A percentile compares a stretch with the other conserved stretches of the same genome.
These are phyloP conservation scores for Osedax fenrisi DNA, from an alignment of 2,888 invertebrate species.

Conservation along the genomic window DNA sequence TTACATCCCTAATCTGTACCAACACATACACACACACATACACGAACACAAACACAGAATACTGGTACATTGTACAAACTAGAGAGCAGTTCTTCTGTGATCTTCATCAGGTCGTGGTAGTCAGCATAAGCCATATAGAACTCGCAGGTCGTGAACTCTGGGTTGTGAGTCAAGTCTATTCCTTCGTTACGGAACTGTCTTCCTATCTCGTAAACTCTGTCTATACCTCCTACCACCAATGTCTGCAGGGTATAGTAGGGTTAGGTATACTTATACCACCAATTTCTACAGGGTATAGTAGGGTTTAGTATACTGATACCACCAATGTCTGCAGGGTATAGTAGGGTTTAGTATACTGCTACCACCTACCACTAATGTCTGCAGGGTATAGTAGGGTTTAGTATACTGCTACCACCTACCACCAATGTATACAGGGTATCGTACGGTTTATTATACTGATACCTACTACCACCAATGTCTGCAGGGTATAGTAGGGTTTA, in stretches of 20 bases:
- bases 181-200: constrained; percentile 95
- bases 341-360: no score
- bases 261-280: no score
- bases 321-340: no score
- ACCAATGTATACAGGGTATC: no score
- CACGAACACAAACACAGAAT: no score
- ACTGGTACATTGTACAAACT: no score
- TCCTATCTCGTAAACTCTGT: constrained; percentile 67
- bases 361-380: no score
- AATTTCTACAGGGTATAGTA: no score
- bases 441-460: constrained; percentile 80
- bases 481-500: no score
- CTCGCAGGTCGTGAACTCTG: constrained; percentile 97
- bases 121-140: constrained; percentile 99
- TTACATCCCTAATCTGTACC: no score
- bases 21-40: no score
- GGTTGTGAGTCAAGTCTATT: constrained; percentile 95
- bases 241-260: constrained; percentile 55
- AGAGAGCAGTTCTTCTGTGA: constrained; percentile 81
- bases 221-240: constrained; percentile 91
- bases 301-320: constrained; percentile 77
- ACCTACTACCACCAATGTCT: constrained; percentile 91
- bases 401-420: no score
- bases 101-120: constrained; percentile 80
- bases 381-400: constrained; percentile 6